Conservation (phyloP, 2,113 vertebrate genomes). For the Zosterops hypoxanthus region DNA sequence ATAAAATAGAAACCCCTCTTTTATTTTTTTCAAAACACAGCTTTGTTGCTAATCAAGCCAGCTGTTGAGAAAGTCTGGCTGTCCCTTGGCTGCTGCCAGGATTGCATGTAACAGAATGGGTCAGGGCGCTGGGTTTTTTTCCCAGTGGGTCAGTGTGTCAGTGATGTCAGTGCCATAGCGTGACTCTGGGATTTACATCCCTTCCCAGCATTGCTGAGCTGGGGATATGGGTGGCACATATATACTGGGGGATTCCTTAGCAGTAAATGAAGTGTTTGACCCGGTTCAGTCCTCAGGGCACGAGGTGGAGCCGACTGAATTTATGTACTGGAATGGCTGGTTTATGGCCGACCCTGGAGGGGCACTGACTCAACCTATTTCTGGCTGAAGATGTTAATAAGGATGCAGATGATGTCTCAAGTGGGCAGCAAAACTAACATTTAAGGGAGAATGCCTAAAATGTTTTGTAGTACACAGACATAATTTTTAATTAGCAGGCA, state of each 20-base stretch:
- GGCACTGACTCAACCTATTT: conserved; percentile 37
- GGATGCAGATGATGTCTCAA: conserved; percentile 41
- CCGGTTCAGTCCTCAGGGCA: conserved; percentile 36
- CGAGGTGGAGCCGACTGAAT: conserved; percentile 30
- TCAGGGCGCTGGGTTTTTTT: neutral
- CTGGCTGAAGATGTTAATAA: conserved; percentile 63
- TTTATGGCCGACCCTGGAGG: conserved; percentile 49
- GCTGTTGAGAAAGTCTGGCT: accelerated
- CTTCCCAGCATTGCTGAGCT: neutral
- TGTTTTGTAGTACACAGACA: conserved; percentile 23
- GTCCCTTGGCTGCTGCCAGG: neutral
- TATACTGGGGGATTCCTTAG: conserved; percentile 16
- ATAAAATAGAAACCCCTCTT: neutral
- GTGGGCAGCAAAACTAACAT: conserved; percentile 12
- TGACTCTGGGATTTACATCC: conserved; percentile 29
- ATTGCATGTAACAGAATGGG: accelerated
- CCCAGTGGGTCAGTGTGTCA: neutral
- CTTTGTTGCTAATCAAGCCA: neutral
- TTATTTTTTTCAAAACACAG: neutral
- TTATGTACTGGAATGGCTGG: conserved; percentile 57
- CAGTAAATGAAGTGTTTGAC: conserved; percentile 66
- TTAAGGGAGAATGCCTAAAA: neutral
- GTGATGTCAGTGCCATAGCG: neutral
- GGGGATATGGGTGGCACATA: neutral
- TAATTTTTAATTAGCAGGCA: conserved; percentile 61